Evolutionary conservation across 1,140 invertebrate genomes (phyloP).

Genomic region (Alviniconcha marisindica): DNA sequence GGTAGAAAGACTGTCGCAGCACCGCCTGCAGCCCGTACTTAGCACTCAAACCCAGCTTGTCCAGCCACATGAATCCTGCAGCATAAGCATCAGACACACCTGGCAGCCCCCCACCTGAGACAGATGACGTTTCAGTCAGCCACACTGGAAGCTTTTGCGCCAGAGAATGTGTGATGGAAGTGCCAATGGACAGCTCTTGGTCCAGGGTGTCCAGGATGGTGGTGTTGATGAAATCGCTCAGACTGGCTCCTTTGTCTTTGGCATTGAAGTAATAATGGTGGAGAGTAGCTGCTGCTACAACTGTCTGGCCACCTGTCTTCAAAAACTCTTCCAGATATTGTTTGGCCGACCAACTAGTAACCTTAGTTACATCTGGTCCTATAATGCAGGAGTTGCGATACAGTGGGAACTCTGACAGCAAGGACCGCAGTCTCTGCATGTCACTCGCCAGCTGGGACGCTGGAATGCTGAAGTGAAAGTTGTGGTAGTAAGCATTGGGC

Average conservation of each 20-base stretch:
- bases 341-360: background rate
- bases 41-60: constrained; percentile 86
- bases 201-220: constrained; percentile 17
- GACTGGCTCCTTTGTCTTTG: background rate
- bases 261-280: constrained; percentile 39
- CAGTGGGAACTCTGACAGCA: constrained; percentile 5
- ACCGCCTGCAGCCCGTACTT: constrained; percentile 82
- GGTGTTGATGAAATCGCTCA: constrained; percentile 25
- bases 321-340: constrained; percentile 23
- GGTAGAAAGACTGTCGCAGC: constrained; percentile 84
- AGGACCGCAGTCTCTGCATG: constrained; percentile 13
- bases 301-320: constrained; percentile 10
- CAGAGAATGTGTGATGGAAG: background rate
- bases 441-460: constrained; percentile 18
- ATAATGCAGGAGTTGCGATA: constrained; percentile 24
- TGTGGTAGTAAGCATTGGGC: constrained; percentile 32
- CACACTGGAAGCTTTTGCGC: constrained; percentile 9
- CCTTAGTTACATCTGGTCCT: constrained; percentile 34
- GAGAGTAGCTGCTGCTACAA: constrained; percentile 23
- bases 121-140: constrained; percentile 35
- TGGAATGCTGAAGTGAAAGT: constrained; percentile 15
- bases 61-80: constrained; percentile 85
- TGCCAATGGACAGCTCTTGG: constrained; percentile 3
- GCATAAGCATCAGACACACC: constrained; percentile 84
- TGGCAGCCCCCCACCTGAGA: constrained; percentile 83